Percentiles rank a stretch among this genome's conserved stretches.
Conservation (phyloP, 1,140 invertebrate species). For the Drosophila gunungcola region DNA sequence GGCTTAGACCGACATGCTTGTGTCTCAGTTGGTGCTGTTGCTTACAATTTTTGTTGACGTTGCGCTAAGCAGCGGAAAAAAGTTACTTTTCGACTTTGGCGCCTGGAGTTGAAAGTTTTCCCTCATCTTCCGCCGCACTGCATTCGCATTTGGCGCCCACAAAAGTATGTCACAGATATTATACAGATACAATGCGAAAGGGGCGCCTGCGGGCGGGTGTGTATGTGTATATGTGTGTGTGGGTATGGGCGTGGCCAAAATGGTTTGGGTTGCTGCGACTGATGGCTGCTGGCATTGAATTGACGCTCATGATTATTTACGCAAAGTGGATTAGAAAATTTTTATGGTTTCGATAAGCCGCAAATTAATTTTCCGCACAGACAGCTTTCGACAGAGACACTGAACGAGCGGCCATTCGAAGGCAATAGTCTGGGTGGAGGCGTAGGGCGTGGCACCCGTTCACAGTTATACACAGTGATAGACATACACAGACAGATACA, state of each 20-base stretch:
- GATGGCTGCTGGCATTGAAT: constrained; percentile 52
- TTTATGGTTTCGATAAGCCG: constrained; percentile 63
- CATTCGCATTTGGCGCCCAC: constrained; percentile 38
- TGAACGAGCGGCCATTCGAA: not conserved
- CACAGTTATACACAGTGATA: constrained; percentile 2
- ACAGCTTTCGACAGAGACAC: constrained; percentile 17
- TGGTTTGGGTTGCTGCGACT: constrained; percentile 20
- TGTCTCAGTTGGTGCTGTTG: constrained; percentile 23
- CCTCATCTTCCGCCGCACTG: constrained; percentile 43
- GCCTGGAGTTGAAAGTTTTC: constrained; percentile 57
- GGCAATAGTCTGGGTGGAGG: not conserved
- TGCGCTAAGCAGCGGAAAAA: constrained; percentile 56
- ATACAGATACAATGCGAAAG: not conserved
- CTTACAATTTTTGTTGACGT: constrained; percentile 55
- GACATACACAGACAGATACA: not conserved
- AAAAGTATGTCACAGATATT: constrained; percentile 41
- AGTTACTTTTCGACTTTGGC: constrained; percentile 63
- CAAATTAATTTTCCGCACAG: constrained; percentile 55
- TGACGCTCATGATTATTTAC: constrained; percentile 62
- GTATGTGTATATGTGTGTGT: not conserved
- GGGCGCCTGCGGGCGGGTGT: no score
- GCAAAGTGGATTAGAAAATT: constrained; percentile 62
- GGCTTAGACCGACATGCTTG: constrained; percentile 42
- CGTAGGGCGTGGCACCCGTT: constrained; percentile 1
- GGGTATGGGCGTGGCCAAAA: not conserved